Evolutionary conservation across 2,888 invertebrate genomes (phyloP).

Genomic region (Lamellibrachia columna): DNA sequence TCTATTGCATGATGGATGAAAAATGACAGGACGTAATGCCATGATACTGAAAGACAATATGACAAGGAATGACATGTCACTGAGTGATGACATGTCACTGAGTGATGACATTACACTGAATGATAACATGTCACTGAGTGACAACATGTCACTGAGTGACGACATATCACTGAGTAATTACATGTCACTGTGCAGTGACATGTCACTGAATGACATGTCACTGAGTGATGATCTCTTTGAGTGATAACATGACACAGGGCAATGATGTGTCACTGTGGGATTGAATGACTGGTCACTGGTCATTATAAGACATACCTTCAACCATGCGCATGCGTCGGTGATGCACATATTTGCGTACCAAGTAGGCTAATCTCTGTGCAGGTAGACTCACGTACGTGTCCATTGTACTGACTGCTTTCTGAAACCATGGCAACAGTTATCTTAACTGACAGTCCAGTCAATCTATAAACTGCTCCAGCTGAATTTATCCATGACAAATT

Average conservation of each 20-base stretch:
- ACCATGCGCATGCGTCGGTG: constrained; percentile 61
- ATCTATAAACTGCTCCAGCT: neutral
- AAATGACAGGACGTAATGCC: neutral
- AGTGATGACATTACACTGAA: neutral
- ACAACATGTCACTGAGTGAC: neutral
- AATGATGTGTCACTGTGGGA: neutral
- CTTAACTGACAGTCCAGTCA: neutral
- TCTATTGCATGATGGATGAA: neutral
- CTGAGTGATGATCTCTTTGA: neutral
- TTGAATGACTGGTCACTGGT: neutral
- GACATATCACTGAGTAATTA: neutral
- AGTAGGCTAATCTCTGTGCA: constrained; percentile 58
- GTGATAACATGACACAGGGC: neutral
- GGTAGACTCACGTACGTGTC: constrained; percentile 63
- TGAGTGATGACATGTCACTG: neutral
- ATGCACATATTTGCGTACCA: constrained; percentile 63
- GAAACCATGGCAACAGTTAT: constrained; percentile 24
- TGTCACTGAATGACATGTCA: neutral
- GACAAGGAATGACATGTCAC: neutral
- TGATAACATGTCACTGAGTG: neutral
- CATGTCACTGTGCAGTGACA: neutral
- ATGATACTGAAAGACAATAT: neutral
- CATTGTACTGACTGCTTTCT: constrained; percentile 62
- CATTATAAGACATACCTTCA: constrained; percentile 52
- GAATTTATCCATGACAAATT: neutral